These are phyloP conservation scores for Chelonus formosanus DNA, from an alignment of 2,888 invertebrate species.

Conservation along the genomic window DNA sequence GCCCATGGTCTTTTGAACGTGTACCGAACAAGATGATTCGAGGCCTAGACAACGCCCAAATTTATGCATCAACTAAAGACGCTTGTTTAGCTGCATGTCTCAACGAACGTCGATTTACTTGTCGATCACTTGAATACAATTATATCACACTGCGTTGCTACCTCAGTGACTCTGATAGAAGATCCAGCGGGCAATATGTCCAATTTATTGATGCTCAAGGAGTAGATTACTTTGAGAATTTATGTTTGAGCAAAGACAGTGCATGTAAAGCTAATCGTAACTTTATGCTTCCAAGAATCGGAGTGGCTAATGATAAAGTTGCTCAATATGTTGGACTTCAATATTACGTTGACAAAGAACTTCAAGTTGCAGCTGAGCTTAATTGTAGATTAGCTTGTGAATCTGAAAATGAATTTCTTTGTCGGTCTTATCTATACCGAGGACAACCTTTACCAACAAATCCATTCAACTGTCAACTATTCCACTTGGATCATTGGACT, in stretches of 20 bases:
- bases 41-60: slow-evolving; percentile 88
- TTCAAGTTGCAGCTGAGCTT: slow-evolving; percentile 87
- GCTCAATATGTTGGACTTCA: slow-evolving; percentile 91
- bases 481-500: slow-evolving; percentile 91
- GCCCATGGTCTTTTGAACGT: slow-evolving; percentile 93
- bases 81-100: slow-evolving; percentile 92
- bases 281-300: slow-evolving; percentile 84
- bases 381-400: slow-evolving; percentile 92
- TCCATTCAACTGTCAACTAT: slow-evolving; percentile 90
- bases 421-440: slow-evolving; percentile 81
- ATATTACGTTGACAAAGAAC: slow-evolving; percentile 92
- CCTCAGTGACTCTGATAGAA: slow-evolving; percentile 87
- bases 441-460: slow-evolving; percentile 72
- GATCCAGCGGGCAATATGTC: slow-evolving; percentile 88
- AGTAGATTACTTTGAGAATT: slow-evolving; percentile 87
- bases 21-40: slow-evolving; percentile 92
- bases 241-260: slow-evolving; percentile 80
- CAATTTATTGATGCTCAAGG: slow-evolving; percentile 89
- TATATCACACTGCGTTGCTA: slow-evolving; percentile 92
- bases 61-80: slow-evolving; percentile 94
- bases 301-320: slow-evolving; percentile 90
- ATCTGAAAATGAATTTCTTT: slow-evolving; percentile 91
- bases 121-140: slow-evolving; percentile 92
- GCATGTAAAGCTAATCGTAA: slow-evolving; percentile 86
- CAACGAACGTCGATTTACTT: slow-evolving; percentile 92